A percentile compares a stretch with the other conserved stretches of the same genome.
Evolutionary conservation across 2,888 invertebrate genomes (phyloP).

Genomic region (Dorcus parallelipipedus): DNA sequence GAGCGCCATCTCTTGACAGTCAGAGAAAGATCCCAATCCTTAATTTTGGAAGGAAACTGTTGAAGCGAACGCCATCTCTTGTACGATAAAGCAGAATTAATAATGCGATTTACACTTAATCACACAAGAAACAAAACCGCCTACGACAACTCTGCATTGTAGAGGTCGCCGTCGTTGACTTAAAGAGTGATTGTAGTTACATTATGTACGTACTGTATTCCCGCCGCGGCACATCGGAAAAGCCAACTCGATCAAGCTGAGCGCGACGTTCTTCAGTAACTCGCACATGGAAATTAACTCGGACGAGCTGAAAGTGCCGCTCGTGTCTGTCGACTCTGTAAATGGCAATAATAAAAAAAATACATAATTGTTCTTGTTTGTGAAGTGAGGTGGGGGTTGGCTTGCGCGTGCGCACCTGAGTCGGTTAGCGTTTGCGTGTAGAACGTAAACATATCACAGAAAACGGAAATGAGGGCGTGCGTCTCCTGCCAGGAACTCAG

Average conservation of each 20-base stretch:
- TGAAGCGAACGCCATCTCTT: too few species aligned
- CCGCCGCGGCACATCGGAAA: conserved; percentile 47
- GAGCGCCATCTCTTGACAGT: too few species aligned
- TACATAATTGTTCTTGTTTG: background rate
- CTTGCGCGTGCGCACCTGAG: conserved; percentile 31
- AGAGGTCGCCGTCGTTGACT: background rate
- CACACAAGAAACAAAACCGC: too few species aligned
- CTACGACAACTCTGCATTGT: background rate
- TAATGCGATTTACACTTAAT: too few species aligned
- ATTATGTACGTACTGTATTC: conserved; percentile 16
- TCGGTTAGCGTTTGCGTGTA: conserved; percentile 48
- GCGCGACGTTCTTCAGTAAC: conserved; percentile 41
- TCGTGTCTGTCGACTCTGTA: conserved; percentile 45
- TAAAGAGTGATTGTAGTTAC: conserved; percentile 24
- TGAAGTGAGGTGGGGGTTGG: background rate
- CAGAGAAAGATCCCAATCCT: too few species aligned
- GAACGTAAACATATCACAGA: conserved; percentile 49
- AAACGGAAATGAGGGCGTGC: conserved; percentile 44
- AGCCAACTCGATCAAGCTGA: conserved; percentile 46
- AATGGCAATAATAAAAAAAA: background rate
- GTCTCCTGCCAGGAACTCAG: conserved; percentile 42
- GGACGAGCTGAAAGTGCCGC: conserved; percentile 42
- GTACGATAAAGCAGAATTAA: too few species aligned
- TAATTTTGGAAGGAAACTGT: too few species aligned
- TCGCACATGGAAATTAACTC: conserved; percentile 45